Percentiles rank a stretch among this genome's conserved stretches.
Conservation (phyloP, 2,797 vertebrate genomes). For the Pantherophis vulpinus region DNA sequence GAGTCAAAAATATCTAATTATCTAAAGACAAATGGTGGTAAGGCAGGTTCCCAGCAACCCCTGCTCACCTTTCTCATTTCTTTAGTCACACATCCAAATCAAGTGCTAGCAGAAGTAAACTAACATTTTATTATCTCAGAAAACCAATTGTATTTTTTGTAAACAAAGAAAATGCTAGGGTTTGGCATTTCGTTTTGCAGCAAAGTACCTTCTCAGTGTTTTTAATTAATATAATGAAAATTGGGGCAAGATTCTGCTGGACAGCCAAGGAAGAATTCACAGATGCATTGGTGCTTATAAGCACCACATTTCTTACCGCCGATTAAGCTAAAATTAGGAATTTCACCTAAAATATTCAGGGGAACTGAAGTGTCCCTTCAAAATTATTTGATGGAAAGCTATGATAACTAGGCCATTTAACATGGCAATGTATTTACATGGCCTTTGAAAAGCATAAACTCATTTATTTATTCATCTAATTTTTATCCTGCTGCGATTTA, state of each 20-base stretch:
- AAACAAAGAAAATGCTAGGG: neutral
- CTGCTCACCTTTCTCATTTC: neutral
- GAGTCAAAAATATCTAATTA: neutral
- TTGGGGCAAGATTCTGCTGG: neutral
- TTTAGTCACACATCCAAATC: neutral
- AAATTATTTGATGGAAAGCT: neutral
- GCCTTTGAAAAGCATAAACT: neutral
- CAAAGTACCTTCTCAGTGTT: neutral
- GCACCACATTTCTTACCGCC: neutral
- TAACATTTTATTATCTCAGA: neutral
- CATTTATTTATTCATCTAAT: neutral
- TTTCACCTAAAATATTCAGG: neutral
- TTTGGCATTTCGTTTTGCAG: neutral
- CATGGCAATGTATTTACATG: neutral
- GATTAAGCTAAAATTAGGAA: neutral
- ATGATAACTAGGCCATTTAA: neutral
- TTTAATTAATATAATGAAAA: neutral
- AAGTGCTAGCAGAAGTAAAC: neutral
- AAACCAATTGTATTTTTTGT: neutral
- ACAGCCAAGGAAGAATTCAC: neutral
- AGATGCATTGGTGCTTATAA: neutral
- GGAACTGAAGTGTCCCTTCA: neutral
- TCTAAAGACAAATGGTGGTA: neutral
- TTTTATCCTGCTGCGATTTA: neutral
- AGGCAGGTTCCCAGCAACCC: neutral